Conservation (phyloP, 2,888 invertebrate species). For the Trilocha varians region DNA sequence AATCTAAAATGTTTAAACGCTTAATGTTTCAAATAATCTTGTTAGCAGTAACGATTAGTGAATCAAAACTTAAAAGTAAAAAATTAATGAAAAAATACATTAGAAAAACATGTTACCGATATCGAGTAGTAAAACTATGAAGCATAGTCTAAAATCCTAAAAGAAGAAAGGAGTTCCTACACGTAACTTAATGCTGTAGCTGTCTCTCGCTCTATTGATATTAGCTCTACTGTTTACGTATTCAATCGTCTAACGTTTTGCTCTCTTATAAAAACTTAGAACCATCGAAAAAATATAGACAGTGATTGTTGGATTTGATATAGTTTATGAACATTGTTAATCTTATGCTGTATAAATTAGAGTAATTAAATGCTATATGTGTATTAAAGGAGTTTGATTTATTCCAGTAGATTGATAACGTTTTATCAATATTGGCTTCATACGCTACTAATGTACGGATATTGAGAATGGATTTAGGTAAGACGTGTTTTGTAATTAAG, state of each 20-base stretch:
- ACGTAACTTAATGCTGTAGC: slow-evolving; percentile 31
- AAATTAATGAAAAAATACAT: neutral
- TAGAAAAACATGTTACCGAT: slow-evolving; percentile 10
- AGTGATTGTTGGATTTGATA: slow-evolving; percentile 74
- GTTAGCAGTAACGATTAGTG: neutral
- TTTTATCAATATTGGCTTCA: slow-evolving; percentile 31
- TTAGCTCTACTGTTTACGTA: slow-evolving; percentile 32
- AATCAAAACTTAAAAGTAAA: slow-evolving; percentile 24
- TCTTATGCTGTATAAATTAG: slow-evolving; percentile 72
- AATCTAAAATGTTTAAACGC: neutral
- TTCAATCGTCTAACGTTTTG: slow-evolving; percentile 56
- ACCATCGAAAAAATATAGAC: slow-evolving; percentile 65
- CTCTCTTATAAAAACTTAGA: slow-evolving; percentile 70
- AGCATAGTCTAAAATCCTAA: neutral
- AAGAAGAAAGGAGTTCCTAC: slow-evolving; percentile 42
- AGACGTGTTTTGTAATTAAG: slow-evolving; percentile 41
- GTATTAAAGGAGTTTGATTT: slow-evolving; percentile 65
- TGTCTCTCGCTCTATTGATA: slow-evolving; percentile 36
- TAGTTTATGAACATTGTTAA: slow-evolving; percentile 74
- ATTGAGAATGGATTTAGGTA: slow-evolving; percentile 56
- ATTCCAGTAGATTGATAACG: slow-evolving; percentile 45
- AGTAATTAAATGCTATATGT: slow-evolving; percentile 73
- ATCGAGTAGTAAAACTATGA: neutral
- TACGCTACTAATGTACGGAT: slow-evolving; percentile 40
- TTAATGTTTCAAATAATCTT: no score